Evolutionary conservation across 2,113 vertebrate species (phyloP).

Genomic region (Cercopithecus mona): DNA sequence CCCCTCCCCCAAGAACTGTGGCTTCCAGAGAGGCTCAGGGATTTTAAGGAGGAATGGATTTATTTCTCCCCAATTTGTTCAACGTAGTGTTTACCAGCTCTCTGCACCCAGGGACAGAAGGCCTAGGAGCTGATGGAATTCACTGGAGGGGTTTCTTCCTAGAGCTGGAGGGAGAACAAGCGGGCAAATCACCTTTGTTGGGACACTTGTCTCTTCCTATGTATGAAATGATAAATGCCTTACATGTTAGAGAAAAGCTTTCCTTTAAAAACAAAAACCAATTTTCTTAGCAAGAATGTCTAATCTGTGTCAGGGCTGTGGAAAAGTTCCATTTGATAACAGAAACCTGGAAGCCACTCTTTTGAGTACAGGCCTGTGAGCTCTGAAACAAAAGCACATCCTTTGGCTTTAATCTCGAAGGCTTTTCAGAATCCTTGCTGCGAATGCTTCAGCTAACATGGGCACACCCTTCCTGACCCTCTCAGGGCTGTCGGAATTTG

Average conservation of each 20-base stretch:
- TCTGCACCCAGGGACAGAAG: background rate
- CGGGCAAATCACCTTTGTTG: background rate
- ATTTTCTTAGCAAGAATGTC: background rate
- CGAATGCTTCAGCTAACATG: background rate
- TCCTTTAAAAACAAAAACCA: background rate
- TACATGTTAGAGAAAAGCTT: background rate
- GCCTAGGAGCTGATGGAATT: background rate
- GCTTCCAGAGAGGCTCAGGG: background rate
- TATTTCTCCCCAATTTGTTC: background rate
- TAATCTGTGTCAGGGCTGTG: background rate
- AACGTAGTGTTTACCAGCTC: background rate
- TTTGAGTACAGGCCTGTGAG: background rate
- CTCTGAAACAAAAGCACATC: background rate
- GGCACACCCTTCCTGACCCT: background rate
- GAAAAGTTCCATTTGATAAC: background rate
- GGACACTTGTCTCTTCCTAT: background rate
- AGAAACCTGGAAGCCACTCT: background rate
- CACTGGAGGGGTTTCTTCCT: background rate
- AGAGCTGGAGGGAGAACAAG: background rate
- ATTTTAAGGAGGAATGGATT: background rate
- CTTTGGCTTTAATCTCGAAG: background rate
- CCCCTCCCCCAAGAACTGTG: background rate
- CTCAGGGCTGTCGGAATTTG: background rate
- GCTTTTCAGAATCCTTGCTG: background rate
- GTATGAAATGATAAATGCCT: background rate